Evolutionary conservation across 1,140 invertebrate genomes (phyloP).

Genomic region (Oedothorax gibbosus): DNA sequence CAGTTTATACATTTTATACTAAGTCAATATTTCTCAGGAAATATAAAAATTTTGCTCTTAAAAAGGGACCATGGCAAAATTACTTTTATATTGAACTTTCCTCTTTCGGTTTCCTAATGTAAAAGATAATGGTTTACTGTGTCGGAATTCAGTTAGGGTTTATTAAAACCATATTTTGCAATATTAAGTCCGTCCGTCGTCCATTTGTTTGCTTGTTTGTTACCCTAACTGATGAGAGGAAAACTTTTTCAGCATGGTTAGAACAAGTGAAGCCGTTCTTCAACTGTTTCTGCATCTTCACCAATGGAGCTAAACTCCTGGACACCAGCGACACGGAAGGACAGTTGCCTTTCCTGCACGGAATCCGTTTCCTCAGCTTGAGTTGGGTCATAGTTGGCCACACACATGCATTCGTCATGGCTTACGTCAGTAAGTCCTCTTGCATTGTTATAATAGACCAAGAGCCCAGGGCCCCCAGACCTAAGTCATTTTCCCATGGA

Average conservation of each 20-base stretch:
- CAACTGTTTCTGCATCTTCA: conserved; percentile 60
- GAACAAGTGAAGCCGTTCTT: conserved; percentile 19
- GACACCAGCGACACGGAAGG: conserved; percentile 51
- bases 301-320: conserved; percentile 66
- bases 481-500: too few species aligned
- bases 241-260: not conserved
- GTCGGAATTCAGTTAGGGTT: not conserved
- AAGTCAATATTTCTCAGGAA: too few species aligned
- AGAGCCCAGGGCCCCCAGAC: too few species aligned
- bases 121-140: not conserved
- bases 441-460: too few species aligned
- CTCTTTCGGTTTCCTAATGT: not conserved
- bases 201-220: too few species aligned
- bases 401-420: conserved; percentile 68
- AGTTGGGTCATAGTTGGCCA: conserved; percentile 93
- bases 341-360: conserved; percentile 74
- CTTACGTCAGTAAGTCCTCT: not conserved
- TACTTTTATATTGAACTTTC: not conserved
- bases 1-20: too few species aligned
- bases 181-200: too few species aligned
- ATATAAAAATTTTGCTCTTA: too few species aligned
- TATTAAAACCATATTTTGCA: not conserved
- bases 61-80: not conserved
- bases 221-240: not conserved
- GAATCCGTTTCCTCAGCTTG: conserved; percentile 85